Evolutionary conservation across 2,113 vertebrate genomes (phyloP).

Genomic region (Pungitius pungitius): DNA sequence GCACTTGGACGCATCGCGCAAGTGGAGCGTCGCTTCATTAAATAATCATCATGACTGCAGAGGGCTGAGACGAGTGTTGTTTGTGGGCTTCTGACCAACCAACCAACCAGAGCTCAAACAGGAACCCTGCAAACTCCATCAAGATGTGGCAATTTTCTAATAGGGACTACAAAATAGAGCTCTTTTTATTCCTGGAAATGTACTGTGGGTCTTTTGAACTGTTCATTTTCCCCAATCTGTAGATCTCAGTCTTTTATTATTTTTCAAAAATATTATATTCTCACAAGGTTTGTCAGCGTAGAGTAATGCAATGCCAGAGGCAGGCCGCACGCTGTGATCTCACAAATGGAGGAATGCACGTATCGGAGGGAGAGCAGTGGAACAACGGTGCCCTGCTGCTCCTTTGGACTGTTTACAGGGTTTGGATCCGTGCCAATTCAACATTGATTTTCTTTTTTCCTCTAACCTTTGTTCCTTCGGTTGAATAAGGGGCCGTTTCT

Average conservation of each 20-base stretch:
- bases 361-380: not conserved
- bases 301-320: slow-evolving; percentile 1
- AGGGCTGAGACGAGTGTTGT: slow-evolving; percentile 32
- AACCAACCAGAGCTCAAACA: slow-evolving; percentile 11
- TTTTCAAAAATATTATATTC: slow-evolving; percentile 4
- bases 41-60: slow-evolving; percentile 60
- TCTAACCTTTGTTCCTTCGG: not conserved
- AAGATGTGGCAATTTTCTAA: not conserved
- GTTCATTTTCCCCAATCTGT: not conserved
- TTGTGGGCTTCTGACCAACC: slow-evolving; percentile 29
- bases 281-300: not conserved
- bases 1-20: slow-evolving; percentile 27
- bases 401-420: not conserved
- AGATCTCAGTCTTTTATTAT: not conserved
- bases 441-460: not conserved
- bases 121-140: slow-evolving; percentile 1
- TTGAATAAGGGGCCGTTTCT: not conserved
- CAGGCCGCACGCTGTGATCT: not conserved
- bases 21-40: slow-evolving; percentile 51
- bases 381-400: not conserved
- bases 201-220: too few relatives aligned
- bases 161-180: too few relatives aligned
- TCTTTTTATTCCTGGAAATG: not conserved
- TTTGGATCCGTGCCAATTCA: not conserved
- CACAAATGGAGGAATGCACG: not conserved